Evolutionary conservation across 2,113 vertebrate genomes (phyloP), one percentile per base, ranked within the genome.

Genomic region (Lagopus muta): DNA sequence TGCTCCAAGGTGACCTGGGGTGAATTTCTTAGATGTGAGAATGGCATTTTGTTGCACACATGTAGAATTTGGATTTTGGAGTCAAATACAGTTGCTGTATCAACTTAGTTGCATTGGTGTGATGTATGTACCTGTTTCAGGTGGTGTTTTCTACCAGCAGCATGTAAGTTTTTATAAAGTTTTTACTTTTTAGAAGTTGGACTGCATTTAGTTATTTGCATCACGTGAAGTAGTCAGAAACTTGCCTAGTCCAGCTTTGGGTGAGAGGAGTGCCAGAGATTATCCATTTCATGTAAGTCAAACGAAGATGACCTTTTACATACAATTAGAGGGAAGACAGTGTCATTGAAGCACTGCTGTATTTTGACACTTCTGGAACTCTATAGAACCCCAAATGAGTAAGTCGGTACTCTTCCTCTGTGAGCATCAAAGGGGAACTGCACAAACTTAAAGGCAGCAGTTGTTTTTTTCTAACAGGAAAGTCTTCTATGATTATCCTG

Each of bases 401-500:
- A 2, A 54, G 61, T 94, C 83, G 87, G 27, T 94, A 70, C 21
- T 79, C 28, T 77, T 67, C 62, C 50, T 86, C 32, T 64, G 1
- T 43, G 40, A 62, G 79, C 64, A 74, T 95, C 88, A 93, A 82
- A 93, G 86, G 62, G 43, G 73, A 91, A 94, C 72, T 36, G 82
- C 72, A 71, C 47, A 86, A 72, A 83, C 79, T 87, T 90, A 80
- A 95, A 87, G 94, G 83, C 48, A 94, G 70, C 34, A 76, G 65
- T 60, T 76, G 61, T 73, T 60, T 34, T 92, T 89, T 94, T 81
- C 38, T 27, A 57, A 86, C 75, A 77, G 78, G 88, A 69, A 74
- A 90, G 34, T 74, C 47, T 93, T 95, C 71, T 93, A n/a, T 95
- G 88, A 77, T 96, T 94, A 90, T 92, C 66, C 86, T 86, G 73